Evolutionary conservation across 2,113 vertebrate genomes (phyloP).

Genomic region (Oryzias melastigma): DNA sequence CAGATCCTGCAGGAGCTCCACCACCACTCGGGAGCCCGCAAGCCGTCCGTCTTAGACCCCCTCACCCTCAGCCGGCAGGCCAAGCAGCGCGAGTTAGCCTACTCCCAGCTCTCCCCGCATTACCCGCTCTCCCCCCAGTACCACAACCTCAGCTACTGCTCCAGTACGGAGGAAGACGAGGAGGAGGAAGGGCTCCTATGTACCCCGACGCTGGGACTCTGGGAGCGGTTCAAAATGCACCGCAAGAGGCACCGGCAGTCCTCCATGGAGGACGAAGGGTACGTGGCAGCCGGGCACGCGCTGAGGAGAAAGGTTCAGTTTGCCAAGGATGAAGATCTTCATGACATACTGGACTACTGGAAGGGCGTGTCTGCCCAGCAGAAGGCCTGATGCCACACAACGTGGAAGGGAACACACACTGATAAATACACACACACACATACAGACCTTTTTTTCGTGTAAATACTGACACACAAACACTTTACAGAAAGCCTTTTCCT

Average conservation of each 20-base stretch:
- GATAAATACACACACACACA: constrained; percentile 27
- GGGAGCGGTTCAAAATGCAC: constrained; percentile 94
- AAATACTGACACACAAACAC: constrained; percentile 56
- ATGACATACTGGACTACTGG: constrained; percentile 99
- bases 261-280: constrained; percentile 85
- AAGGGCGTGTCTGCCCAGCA: constrained; percentile 98
- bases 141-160: constrained; percentile 92
- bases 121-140: constrained; percentile 93
- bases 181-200: constrained; percentile 81
- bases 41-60: constrained; percentile 91
- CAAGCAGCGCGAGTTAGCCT: constrained; percentile 89
- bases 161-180: constrained; percentile 86
- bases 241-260: constrained; percentile 88
- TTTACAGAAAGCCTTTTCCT: constrained; percentile 61
- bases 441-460: constrained; percentile 34
- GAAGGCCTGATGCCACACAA: constrained; percentile 86
- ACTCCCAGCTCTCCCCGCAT: constrained; percentile 92
- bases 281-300: constrained; percentile 94
- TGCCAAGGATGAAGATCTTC: constrained; percentile 97
- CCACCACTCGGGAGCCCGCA: constrained; percentile 76
- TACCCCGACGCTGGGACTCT: constrained; percentile 88
- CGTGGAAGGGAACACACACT: constrained; percentile 26
- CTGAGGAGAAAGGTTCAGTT: constrained; percentile 97
- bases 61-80: constrained; percentile 81
- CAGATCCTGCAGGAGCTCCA: constrained; percentile 72